Evolutionary conservation across 2,888 invertebrate genomes (phyloP).

Genomic region (Lithosia quadra): DNA sequence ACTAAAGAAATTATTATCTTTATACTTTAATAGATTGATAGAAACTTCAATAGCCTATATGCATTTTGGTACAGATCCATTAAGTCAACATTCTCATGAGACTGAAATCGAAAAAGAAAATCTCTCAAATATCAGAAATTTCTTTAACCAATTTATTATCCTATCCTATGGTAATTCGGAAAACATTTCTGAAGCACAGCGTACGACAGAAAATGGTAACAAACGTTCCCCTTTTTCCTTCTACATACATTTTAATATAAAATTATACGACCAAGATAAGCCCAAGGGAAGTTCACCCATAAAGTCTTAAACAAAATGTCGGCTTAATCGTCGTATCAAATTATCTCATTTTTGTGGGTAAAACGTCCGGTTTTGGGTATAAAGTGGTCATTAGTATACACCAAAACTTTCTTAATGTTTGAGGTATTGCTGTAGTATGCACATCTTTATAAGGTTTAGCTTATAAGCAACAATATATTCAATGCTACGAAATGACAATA

Average conservation of each 20-base stretch:
- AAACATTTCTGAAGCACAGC: constrained; percentile 46
- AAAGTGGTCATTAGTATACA: constrained; percentile 57
- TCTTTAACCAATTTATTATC: constrained; percentile 52
- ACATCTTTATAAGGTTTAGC: constrained; percentile 6
- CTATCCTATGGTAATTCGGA: constrained; percentile 49
- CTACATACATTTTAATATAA: constrained; percentile 58
- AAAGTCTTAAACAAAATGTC: constrained; percentile 68
- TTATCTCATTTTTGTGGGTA: constrained; percentile 71
- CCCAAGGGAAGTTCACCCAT: constrained; percentile 64
- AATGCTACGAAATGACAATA: not conserved
- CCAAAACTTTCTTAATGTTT: constrained; percentile 33
- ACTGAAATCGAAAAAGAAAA: constrained; percentile 18
- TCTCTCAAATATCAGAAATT: constrained; percentile 32
- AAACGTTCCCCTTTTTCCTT: constrained; percentile 46
- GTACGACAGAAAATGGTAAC: constrained; percentile 44
- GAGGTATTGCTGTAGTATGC: constrained; percentile 23
- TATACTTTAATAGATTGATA: too few relatives aligned
- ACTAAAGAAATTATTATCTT: too few relatives aligned
- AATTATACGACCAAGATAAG: constrained; percentile 66
- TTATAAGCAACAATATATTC: not conserved
- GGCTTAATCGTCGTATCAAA: constrained; percentile 73
- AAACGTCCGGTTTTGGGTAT: constrained; percentile 57
- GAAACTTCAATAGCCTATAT: not conserved
- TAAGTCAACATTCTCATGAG: not conserved
- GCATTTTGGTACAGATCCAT: not conserved